Base-by-base conservation (phyloP, 2,888 invertebrate species). In the Dimorphilus gyrociliatus region DNA sequence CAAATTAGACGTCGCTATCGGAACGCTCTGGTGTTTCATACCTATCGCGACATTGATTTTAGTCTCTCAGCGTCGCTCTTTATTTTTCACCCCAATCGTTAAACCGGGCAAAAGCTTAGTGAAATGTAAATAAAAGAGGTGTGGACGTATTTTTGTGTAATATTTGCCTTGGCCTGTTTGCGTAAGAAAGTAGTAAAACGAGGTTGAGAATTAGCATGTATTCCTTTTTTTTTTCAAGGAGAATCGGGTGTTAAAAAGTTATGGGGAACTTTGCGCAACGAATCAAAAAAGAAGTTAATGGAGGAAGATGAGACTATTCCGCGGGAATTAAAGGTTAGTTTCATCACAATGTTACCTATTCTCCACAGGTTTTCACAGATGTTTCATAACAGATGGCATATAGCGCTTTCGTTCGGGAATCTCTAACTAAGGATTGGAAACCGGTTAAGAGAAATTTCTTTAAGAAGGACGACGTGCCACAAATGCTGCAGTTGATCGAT, bases 381-480 rank as follows among this genome's bases (percentile, higher is more conserved):
- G 10, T 6, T 19, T 16, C 13, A 29, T 48, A 44, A n/a, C 46
- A 55, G 54, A 42, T 44, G 13, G 47, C 55, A 7, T 54, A 53
- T 37, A 42, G 52, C 34, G 43, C 53, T 16, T 53, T 53, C 39
- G 51, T 54, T 4, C 44, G 53, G 7, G 48, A 55, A 30, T 41
- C 44, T n/a, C 40, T 55, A 12, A 39, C 40, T 15, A 43, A 45
- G 33, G 42, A 44, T 29, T 35, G 37, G 17, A 32, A 35, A 12
- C 52, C 52, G 16, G 50, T 55, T 10, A 39, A 40, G 28, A 40
- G 55, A 34, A 53, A 48, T 39, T 55, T 45, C 34, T 51, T 42
- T 36, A 45, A 44, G 13, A 40, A 46, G n/a, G 52, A 53, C 17
- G 53, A 55, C 38, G 50, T 56, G 16, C 51, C 55, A 2, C 51